These are phyloP conservation scores for Scrobipalpa atriplicella DNA, from an alignment of 2,888 invertebrate genomes.

Conservation along the genomic window DNA sequence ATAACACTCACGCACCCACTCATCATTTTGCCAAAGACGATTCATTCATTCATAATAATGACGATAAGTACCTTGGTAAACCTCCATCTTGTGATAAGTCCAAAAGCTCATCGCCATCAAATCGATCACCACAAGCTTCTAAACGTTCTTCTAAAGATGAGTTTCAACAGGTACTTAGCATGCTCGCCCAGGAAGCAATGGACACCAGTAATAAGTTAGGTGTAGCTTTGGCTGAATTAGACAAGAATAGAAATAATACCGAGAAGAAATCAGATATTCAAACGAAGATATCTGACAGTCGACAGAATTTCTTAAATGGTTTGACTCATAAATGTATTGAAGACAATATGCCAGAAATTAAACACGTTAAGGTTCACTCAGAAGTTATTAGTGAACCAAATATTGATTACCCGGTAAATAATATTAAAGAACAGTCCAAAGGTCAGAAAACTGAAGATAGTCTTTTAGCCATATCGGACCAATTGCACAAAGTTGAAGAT, in stretches of 20 bases:
- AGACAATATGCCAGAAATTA: slow-evolving; percentile 53
- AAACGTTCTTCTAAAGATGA: slow-evolving; percentile 76
- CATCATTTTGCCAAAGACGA: slow-evolving; percentile 80
- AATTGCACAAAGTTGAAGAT: slow-evolving; percentile 76
- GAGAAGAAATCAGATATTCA: slow-evolving; percentile 73
- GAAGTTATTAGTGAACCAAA: slow-evolving; percentile 49
- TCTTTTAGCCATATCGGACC: slow-evolving; percentile 75
- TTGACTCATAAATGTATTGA: slow-evolving; percentile 63
- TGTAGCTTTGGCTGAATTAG: slow-evolving; percentile 85
- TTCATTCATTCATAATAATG: slow-evolving; percentile 75
- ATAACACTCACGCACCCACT: slow-evolving; percentile 72
- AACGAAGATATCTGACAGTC: slow-evolving; percentile 76
- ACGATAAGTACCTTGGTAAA: slow-evolving; percentile 76
- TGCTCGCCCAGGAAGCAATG: slow-evolving; percentile 89
- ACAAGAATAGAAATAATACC: slow-evolving; percentile 71
- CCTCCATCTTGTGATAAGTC: slow-evolving; percentile 79
- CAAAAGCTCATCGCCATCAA: slow-evolving; percentile 81
- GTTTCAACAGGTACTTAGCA: slow-evolving; percentile 88
- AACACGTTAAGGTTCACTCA: slow-evolving; percentile 54
- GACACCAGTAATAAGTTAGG: slow-evolving; percentile 88
- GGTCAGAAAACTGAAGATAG: slow-evolving; percentile 78
- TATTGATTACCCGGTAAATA: slow-evolving; percentile 36
- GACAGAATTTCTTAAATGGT: slow-evolving; percentile 75
- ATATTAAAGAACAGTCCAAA: slow-evolving; percentile 49
- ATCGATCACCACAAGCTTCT: slow-evolving; percentile 79